Percentiles rank a stretch among this genome's conserved stretches.
These are phyloP conservation scores for Percopsis transmontana DNA, from an alignment of 2,113 vertebrate genomes.

Conservation along the genomic window DNA sequence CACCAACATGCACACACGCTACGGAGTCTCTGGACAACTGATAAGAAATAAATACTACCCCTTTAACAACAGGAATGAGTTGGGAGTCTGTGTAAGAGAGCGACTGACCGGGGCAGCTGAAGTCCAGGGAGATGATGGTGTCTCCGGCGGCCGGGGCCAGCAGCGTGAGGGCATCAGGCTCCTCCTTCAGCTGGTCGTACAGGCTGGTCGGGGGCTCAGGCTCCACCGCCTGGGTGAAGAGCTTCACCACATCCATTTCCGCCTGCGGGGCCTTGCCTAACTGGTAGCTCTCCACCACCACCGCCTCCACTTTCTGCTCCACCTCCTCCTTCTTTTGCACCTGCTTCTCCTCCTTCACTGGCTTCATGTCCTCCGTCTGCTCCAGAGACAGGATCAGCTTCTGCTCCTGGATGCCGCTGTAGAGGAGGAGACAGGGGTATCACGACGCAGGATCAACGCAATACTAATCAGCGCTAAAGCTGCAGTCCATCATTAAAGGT, in stretches of 20 bases:
- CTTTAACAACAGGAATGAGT: neutral
- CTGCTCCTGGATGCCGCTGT: constrained; percentile 92
- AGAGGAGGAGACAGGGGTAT: constrained; percentile 37
- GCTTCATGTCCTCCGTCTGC: constrained; percentile 84
- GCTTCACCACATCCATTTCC: constrained; percentile 82
- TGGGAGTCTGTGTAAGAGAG: neutral
- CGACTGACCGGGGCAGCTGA: constrained; percentile 85
- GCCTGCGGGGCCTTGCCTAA: constrained; percentile 20
- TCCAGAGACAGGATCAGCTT: constrained; percentile 92
- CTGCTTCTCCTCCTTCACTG: constrained; percentile 67
- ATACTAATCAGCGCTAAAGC: neutral
- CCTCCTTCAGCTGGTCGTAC: constrained; percentile 89
- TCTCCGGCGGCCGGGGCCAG: constrained; percentile 94
- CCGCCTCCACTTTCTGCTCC: constrained; percentile 61
- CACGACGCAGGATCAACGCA: neutral
- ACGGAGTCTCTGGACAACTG: neutral
- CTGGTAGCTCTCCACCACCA: constrained; percentile 11
- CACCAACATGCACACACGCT: neutral
- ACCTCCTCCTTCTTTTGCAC: constrained; percentile 85
- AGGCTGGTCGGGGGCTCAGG: constrained; percentile 76
- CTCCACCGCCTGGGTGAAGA: constrained; percentile 78
- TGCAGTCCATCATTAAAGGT: neutral
- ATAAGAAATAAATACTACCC: neutral
- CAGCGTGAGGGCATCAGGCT: constrained; percentile 90
- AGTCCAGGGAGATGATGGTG: constrained; percentile 90